Percentiles rank a stretch among this genome's conserved stretches.
These are phyloP conservation scores for Diadumene lineata DNA, from an alignment of 92 coral and sea anemone genomes.

Conservation along the genomic window DNA sequence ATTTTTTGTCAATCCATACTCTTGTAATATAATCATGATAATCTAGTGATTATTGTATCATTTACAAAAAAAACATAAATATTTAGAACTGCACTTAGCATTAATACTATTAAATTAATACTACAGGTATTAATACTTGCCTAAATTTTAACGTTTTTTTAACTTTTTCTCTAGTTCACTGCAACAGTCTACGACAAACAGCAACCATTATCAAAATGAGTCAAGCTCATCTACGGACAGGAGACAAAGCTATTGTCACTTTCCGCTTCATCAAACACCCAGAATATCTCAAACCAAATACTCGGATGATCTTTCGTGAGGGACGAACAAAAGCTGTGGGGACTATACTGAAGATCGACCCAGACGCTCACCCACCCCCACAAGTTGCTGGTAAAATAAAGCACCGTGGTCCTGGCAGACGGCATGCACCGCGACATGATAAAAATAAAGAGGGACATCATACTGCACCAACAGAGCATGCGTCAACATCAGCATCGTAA, in stretches of 20 bases:
- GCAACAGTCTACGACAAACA: conserved; percentile 94
- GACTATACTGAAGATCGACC: conserved; percentile 79
- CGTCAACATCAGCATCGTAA: conserved; percentile 39
- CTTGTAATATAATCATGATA: too few relatives aligned
- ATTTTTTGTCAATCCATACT: too few relatives aligned
- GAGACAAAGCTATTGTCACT: conserved; percentile 89
- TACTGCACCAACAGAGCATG: conserved; percentile 17
- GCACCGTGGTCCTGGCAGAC: conserved; percentile 85
- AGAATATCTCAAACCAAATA: conserved; percentile 89
- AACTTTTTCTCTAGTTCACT: conserved; percentile 67
- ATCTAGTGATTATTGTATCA: too few relatives aligned
- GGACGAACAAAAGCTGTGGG: conserved; percentile 99
- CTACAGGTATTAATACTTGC: background rate
- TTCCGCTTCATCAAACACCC: conserved; percentile 97
- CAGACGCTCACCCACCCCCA: conserved; percentile 88
- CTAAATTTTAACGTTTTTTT: too few relatives aligned
- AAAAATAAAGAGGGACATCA: conserved; percentile 60
- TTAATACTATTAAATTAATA: too few relatives aligned
- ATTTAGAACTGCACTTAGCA: too few relatives aligned
- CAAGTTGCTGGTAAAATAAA: conserved; percentile 80
- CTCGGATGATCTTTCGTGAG: conserved; percentile 98
- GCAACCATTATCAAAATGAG: conserved; percentile 93
- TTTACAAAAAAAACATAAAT: too few relatives aligned
- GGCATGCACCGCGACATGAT: conserved; percentile 51
- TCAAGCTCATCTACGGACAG: conserved; percentile 86